These are phyloP conservation scores for Xylocopa sonorina DNA, from an alignment of 1,140 invertebrate species.

Conservation along the genomic window DNA sequence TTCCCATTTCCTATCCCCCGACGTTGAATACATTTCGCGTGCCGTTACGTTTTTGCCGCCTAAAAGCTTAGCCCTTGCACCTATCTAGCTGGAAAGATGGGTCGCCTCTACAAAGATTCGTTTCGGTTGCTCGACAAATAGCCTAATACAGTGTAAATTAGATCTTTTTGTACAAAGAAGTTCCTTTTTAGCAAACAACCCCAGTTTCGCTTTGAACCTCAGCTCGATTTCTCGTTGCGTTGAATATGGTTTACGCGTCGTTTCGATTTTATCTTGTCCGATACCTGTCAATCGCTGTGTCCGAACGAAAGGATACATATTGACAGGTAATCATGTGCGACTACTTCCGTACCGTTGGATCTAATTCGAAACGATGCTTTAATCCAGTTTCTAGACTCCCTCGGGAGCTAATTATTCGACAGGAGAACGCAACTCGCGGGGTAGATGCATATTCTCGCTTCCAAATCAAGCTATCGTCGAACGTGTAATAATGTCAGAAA, in stretches of 20 bases:
- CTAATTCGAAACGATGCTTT: constrained; percentile 21
- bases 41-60: constrained; percentile 23
- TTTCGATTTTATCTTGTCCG: constrained; percentile 4
- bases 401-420: not conserved
- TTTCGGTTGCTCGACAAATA: not conserved
- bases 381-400: not conserved
- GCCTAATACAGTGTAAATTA: not conserved
- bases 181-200: not conserved
- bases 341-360: no score
- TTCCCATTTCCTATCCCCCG: constrained; percentile 61
- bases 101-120: not conserved
- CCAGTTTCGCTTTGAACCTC: not conserved
- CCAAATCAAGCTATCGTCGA: not conserved
- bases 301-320: not conserved
- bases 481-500: not conserved
- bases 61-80: constrained; percentile 4
- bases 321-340: constrained; percentile 27
- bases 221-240: constrained; percentile 2
- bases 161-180: not conserved
- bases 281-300: constrained; percentile 7
- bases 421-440: no score
- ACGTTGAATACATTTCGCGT: constrained; percentile 57
- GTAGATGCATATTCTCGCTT: no score
- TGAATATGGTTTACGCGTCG: not conserved
- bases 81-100: not conserved